Evolutionary conservation across 1,140 invertebrate species (phyloP), one percentile per base, ranked within the genome.

Genomic region (Goniozus legneri): DNA sequence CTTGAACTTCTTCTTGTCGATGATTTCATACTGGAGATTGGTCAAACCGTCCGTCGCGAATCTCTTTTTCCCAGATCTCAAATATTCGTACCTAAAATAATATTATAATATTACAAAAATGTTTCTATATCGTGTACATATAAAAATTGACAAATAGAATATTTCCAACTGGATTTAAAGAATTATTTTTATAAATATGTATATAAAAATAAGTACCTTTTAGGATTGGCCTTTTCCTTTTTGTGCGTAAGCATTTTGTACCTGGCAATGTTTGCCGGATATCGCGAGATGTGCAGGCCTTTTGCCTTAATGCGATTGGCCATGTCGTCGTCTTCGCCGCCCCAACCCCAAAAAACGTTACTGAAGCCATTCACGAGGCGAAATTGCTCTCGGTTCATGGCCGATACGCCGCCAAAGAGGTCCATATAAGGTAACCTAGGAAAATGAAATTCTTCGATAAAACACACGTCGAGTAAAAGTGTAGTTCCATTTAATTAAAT

Each of bases 281-380:
- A 95, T 50, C 93, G 80, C 21, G 88, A 86, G 68, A 95, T 89
- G 69, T 90, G 87, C 34, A 90, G 82, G 32, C 86, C 84, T 52
- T 84, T 82, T 59, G 84, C 84, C 54, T 85, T 84, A 55, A 94
- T 84, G 61, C 89, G 82, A 69, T 89, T 89, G 24, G 85, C 85
- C 89, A 95, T 91, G 67, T 95, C 92, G 66, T 95, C 92, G 70
- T 95, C 92, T 73, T 95, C 92, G 15, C 87, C 91, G 21, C 92
- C 92, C 91, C 91, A 94, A 8, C 91, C 92, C 87, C 91, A 95
- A 71, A 89, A 95, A 24, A 86, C 84, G 67, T 95, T 95, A 20
- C 89, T 91, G 77, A 93, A 95, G 1, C 92, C 92, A 67, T 95
- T 95, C 1, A 95, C 84, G 37, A 83, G 76, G 48, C 81, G 77